Conservation (phyloP, 2,113 vertebrate species). For the Phaethornis superciliosus region DNA sequence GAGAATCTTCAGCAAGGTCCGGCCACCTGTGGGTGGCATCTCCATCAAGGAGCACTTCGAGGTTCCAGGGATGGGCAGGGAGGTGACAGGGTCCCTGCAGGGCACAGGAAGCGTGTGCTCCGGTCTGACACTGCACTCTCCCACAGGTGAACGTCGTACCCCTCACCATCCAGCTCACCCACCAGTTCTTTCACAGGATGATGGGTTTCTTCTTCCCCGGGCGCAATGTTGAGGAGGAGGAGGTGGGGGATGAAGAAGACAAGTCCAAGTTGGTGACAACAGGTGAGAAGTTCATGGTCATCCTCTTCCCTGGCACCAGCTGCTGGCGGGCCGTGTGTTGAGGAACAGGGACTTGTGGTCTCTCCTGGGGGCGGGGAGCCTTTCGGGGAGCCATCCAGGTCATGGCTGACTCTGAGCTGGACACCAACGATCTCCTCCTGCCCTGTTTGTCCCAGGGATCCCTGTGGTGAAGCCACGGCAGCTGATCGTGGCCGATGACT, state of each 20-base stretch:
- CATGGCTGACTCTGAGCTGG: neutral
- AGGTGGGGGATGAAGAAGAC: constrained; percentile 96
- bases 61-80: constrained; percentile 54
- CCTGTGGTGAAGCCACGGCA: constrained; percentile 91
- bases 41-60: constrained; percentile 99
- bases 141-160: constrained; percentile 95
- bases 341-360: neutral
- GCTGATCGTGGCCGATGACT: constrained; percentile 87
- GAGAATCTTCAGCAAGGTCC: constrained; percentile 97
- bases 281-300: constrained; percentile 72
- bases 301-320: neutral
- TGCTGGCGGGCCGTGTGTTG: accelerated
- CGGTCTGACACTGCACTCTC: neutral
- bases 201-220: constrained; percentile 99
- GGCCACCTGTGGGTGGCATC: constrained; percentile 96
- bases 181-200: constrained; percentile 99
- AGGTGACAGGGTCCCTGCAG: neutral
- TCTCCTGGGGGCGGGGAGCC: neutral
- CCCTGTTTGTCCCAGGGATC: constrained; percentile 80
- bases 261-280: constrained; percentile 97
- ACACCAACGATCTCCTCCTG: neutral
- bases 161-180: constrained; percentile 97
- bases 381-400: neutral
- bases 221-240: constrained; percentile 94
- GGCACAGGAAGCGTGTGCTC: accelerated